Percentiles rank a stretch among this genome's conserved stretches.
These are phyloP conservation scores for Drosophila mulleri DNA, from an alignment of 2,888 invertebrate species.

Conservation along the genomic window DNA sequence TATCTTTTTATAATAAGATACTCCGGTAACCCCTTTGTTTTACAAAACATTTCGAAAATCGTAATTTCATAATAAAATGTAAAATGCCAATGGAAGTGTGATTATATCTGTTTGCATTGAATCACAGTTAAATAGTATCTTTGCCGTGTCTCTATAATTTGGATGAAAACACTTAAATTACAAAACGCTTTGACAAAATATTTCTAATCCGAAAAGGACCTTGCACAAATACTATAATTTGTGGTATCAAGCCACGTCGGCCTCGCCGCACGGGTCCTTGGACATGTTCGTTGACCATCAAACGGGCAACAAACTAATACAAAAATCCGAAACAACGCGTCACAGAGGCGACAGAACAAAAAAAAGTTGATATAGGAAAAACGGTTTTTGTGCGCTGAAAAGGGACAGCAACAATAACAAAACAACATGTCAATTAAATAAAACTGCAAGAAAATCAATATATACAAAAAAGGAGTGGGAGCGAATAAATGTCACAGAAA, in stretches of 20 bases:
- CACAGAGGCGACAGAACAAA: slow-evolving; percentile 18
- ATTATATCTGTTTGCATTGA: background rate
- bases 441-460: slow-evolving; percentile 80
- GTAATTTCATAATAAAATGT: background rate
- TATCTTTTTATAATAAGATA: no score
- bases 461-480: background rate
- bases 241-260: slow-evolving; percentile 20
- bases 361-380: background rate
- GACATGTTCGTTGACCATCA: slow-evolving; percentile 81
- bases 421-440: slow-evolving; percentile 81
- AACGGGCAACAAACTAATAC: slow-evolving; percentile 38
- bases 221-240: slow-evolving; percentile 63
- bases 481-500: slow-evolving; percentile 40
- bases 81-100: no score
- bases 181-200: slow-evolving; percentile 43
- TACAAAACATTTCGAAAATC: background rate
- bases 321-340: slow-evolving; percentile 48
- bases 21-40: no score
- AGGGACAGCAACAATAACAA: slow-evolving; percentile 76
- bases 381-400: slow-evolving; percentile 28
- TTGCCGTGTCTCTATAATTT: background rate
- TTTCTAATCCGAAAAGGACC: slow-evolving; percentile 50
- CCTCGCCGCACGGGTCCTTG: slow-evolving; percentile 69
- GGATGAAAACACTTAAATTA: slow-evolving; percentile 19
- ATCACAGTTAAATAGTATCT: background rate